Percentiles rank a stretch among this genome's conserved stretches.
Evolutionary conservation across 2,888 invertebrate species (phyloP).

Genomic region (Strigamia transsilvanica): DNA sequence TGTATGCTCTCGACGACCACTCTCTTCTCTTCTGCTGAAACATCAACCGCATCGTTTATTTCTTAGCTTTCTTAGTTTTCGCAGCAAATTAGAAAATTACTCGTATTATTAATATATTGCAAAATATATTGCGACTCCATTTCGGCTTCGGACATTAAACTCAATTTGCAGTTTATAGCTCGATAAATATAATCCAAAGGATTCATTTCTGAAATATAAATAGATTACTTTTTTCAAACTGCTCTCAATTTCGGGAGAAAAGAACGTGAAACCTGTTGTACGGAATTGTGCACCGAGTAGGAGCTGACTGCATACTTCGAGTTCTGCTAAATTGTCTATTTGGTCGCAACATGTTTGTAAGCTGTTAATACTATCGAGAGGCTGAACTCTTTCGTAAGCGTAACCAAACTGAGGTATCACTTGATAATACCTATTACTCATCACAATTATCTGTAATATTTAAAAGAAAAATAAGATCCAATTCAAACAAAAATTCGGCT

Average conservation of each 20-base stretch:
- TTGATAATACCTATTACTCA: slow-evolving; percentile 67
- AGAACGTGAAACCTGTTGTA: slow-evolving; percentile 62
- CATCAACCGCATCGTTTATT: not conserved
- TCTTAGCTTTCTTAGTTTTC: not conserved
- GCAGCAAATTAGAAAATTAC: slow-evolving; percentile 56
- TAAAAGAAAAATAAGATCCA: not conserved
- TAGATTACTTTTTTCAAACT: too few relatives aligned
- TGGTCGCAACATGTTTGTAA: slow-evolving; percentile 62
- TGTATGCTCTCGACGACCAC: slow-evolving; percentile 58
- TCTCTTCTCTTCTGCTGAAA: slow-evolving; percentile 45
- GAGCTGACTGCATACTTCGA: slow-evolving; percentile 64
- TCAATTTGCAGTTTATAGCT: slow-evolving; percentile 64
- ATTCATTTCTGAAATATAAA: slow-evolving; percentile 61
- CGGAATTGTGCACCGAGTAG: slow-evolving; percentile 62
- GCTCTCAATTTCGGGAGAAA: too few relatives aligned
- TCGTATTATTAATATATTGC: slow-evolving; percentile 66
- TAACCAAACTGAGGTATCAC: slow-evolving; percentile 67
- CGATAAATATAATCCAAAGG: slow-evolving; percentile 67
- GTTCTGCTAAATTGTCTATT: slow-evolving; percentile 63
- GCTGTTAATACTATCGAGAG: slow-evolving; percentile 61
- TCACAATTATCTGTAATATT: slow-evolving; percentile 61
- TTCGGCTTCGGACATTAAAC: slow-evolving; percentile 63
- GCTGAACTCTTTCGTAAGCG: slow-evolving; percentile 63
- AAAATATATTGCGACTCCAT: slow-evolving; percentile 66
- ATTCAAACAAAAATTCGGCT: not conserved